Percentiles rank a stretch among this genome's conserved stretches.
phyloP scores from a whole-genome alignment of 2,113 vertebrate species.

The Regulus satrapa region DNA sequence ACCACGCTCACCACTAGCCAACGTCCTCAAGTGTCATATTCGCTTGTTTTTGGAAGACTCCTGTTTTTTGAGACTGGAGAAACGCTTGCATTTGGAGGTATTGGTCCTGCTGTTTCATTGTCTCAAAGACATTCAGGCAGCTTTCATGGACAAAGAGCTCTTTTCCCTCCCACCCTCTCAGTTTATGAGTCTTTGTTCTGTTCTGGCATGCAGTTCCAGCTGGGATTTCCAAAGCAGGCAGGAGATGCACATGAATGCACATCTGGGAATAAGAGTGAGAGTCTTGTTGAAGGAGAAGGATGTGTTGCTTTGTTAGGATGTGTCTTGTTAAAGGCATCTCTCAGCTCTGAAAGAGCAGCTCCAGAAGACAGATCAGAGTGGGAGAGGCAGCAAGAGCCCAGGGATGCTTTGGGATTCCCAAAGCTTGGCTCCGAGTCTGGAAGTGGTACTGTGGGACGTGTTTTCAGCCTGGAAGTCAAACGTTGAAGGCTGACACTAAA shows the following conservation, averaged over 20 bases:
- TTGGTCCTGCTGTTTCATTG: not conserved
- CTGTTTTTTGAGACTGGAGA: not conserved
- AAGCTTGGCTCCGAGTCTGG: not conserved
- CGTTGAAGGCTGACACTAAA: not conserved
- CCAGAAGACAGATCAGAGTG: not conserved
- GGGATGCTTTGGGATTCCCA: not conserved
- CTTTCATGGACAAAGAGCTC: not conserved
- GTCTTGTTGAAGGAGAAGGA: not conserved
- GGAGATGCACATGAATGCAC: not conserved
- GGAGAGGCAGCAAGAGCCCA: not conserved
- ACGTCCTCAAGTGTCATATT: not conserved
- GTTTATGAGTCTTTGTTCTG: not conserved
- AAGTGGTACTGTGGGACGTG: fast-evolving
- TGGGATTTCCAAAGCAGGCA: not conserved
- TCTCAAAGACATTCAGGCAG: not conserved
- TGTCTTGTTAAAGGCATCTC: not conserved
- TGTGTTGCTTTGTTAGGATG: not conserved
- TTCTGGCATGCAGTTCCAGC: not conserved
- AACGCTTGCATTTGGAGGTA: not conserved
- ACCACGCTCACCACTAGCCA: not conserved
- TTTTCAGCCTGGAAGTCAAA: not conserved
- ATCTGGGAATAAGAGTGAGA: not conserved
- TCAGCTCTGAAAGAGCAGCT: not conserved
- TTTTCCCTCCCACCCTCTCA: not conserved
- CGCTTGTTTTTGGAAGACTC: not conserved